Conservation (phyloP, 2,888 invertebrate genomes). For the Agrotis puta region DNA sequence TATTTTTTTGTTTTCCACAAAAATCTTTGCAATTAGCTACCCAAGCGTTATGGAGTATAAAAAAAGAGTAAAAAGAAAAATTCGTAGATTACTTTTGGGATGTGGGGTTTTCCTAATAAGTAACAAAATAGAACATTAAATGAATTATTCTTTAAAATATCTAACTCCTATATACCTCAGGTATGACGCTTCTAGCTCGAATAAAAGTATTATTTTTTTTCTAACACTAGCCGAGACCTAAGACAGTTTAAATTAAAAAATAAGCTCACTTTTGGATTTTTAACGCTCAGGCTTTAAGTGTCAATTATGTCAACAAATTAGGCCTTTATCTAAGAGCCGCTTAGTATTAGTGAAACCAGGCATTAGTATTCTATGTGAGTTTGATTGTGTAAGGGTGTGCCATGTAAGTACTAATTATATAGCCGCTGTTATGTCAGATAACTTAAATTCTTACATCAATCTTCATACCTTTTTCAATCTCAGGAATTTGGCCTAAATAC, state of each 20-base stretch:
- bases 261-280: neutral
- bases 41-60: too few species aligned
- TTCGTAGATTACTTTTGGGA: too few species aligned
- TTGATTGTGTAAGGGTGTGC: neutral
- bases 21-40: too few species aligned
- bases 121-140: too few species aligned
- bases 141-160: neutral
- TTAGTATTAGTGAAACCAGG: neutral
- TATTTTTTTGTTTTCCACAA: too few species aligned
- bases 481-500: constrained; percentile 53
- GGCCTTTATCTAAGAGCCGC: neutral
- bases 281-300: too few species aligned
- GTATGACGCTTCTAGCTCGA: neutral
- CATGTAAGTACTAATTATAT: neutral
- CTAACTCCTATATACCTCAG: too few species aligned
- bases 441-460: constrained; percentile 18
- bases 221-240: neutral
- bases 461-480: constrained; percentile 17
- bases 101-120: too few species aligned
- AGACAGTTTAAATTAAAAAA: neutral
- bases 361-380: neutral
- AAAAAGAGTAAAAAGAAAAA: too few species aligned
- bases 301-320: neutral
- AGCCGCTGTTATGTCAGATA: constrained; percentile 22
- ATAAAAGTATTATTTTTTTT: neutral